Base-by-base conservation (phyloP, 2,797 vertebrate species). In the Hybognathus amarus region DNA sequence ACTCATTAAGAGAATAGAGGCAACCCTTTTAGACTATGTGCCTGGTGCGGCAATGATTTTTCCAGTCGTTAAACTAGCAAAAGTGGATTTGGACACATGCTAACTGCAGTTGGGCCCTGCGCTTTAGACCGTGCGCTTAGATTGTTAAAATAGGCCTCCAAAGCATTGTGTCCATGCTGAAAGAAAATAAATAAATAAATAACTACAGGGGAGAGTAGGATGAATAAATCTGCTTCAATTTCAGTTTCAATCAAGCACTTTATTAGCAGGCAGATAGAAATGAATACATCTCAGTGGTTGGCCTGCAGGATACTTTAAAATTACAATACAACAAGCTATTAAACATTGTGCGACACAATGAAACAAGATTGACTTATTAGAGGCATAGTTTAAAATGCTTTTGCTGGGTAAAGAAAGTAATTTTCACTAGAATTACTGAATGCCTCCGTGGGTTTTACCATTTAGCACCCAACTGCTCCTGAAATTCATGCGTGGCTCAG, bases 231-330 rank as follows among this genome's bases (percentile, higher is more conserved):
- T 70, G 75, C 66, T 75, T 67, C 71, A 54, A 63, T 78, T 83
- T 70, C 27, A 40, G 52, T 83, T 70, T 70, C 64, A 77, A 27
- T 78, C 40, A 52, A 71, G 42, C 66, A 22, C 67, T 71, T 71
- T 71, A 52, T 78, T 71, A 71, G 52, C 74, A 61, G 75, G 10
- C 52, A 71, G 67, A 83, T 71, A 75, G 75, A 83, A 63, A 30
- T 83, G 7, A 59, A 64, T 47, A 77, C 71, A 77, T 77, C 73
- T 54, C 36, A 66, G n/a, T 1, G 6, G 54, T 50, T 40, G 30
- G 64, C 36, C 45, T 79, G 33, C 33, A 68, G 22, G 13, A 36
- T 33, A 18, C 56, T 77, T 83, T 59, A 69, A 67, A 64, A 64
- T 38, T 11, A 50, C 27, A 59, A 70, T 38, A 61, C 38, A 77